A percentile compares a stretch with the other conserved stretches of the same genome.
Evolutionary conservation across 2,113 vertebrate species (phyloP).

Genomic region (Seriola aureovittata): DNA sequence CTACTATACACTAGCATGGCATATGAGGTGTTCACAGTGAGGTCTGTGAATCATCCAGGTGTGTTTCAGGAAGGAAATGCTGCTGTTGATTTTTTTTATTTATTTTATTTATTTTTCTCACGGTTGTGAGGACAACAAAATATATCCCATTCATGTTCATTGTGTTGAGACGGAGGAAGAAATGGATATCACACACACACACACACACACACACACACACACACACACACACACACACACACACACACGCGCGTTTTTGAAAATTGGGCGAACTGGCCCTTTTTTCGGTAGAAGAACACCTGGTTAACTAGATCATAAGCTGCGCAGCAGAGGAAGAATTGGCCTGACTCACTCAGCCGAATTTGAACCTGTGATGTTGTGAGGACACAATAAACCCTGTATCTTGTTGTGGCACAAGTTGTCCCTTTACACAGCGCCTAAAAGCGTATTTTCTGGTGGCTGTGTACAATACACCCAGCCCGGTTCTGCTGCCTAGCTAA

Average conservation of each 20-base stretch:
- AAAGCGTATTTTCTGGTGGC: conserved; percentile 52
- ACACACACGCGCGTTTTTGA: conserved; percentile 1
- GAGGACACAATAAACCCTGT: conserved; percentile 25
- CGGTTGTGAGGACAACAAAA: background rate
- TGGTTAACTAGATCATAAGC: conserved; percentile 17
- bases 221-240: no score
- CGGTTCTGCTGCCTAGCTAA: conserved; percentile 54
- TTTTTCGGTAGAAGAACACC: conserved; percentile 17
- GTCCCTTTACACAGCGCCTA: conserved; percentile 37
- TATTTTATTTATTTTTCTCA: background rate
- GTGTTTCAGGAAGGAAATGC: background rate
- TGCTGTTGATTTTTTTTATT: no score
- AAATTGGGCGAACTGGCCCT: conserved; percentile 5
- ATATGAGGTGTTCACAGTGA: background rate
- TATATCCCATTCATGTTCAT: background rate
- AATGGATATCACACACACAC: no score
- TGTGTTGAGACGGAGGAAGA: no score
- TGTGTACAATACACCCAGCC: conserved; percentile 45
- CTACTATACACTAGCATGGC: background rate
- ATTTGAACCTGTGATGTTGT: conserved; percentile 22
- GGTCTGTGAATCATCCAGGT: no score
- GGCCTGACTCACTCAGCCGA: conserved; percentile 9
- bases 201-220: no score
- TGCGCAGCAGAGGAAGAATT: conserved; percentile 12
- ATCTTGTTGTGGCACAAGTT: conserved; percentile 38